Evolutionary conservation across 2,888 invertebrate species (phyloP), one percentile per base, ranked within the genome.

Genomic region (Griposia aprilina): DNA sequence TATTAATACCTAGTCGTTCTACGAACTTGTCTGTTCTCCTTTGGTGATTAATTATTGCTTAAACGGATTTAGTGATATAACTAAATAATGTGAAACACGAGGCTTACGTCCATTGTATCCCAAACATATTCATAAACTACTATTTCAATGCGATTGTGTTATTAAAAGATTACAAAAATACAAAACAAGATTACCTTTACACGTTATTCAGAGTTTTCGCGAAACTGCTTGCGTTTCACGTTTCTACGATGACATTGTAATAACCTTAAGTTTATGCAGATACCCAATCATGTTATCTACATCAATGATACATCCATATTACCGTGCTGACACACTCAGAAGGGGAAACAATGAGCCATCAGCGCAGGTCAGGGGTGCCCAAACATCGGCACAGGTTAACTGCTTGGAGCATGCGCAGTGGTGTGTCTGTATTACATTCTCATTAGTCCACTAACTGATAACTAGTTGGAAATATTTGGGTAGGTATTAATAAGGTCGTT

Each of bases 281-380:
- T 55, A 23, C 3, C 2, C 0, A 68, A n/a, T 57, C n/a, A 60
- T 17, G 23, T 41, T 41, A 20, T 23, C 52, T 48, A 52, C 20
- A 62, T 70, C 48, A 57, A 55, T 30, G 23, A 52, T 7, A 52
- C 26, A 62, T 62, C 48, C n/a, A 41, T 26, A 45, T 45, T 45
- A 30, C 82, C n/a, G 45, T 26, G 26, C 74, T 65, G 52, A 76
- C 57, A 72, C 59, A 68, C 63, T 75, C 73, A 83, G 78, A 55
- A 71, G 74, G 62, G 60, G 26, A 50, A 80, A 85, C 86, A 75
- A 78, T 78, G 78, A 78, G 78, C 72, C 45, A 65, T 41, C 65
- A 55, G 75, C 65, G 30, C 69, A 86, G 84, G 86, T 85, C 84
- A 86, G 66, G 79, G 83, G 83, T 72, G 60, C 41, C 69, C 74